Evolutionary conservation across 2,113 vertebrate genomes (phyloP).

Genomic region (Esox niger): DNA sequence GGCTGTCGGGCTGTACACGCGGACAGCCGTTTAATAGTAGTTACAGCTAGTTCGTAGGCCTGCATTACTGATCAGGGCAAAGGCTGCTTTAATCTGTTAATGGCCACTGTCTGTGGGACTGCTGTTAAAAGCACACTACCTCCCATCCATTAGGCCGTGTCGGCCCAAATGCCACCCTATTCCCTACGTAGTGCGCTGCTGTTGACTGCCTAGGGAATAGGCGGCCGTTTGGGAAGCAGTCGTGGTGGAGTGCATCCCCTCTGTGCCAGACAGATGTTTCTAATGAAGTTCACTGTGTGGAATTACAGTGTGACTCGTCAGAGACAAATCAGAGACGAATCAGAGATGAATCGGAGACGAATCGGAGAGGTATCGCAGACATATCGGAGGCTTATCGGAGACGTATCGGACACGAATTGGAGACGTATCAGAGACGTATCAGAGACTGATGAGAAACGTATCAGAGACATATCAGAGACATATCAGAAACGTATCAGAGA

Average conservation of each 20-base stretch:
- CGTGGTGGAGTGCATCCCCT: constrained; percentile 53
- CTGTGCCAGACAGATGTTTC: constrained; percentile 37
- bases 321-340: no score
- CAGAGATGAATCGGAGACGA: no score
- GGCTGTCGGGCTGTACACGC: not conserved
- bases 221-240: constrained; percentile 41
- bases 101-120: constrained; percentile 37
- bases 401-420: no score
- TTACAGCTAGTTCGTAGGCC: constrained; percentile 45
- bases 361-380: no score
- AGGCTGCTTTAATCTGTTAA: constrained; percentile 53
- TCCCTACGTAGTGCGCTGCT: no score
- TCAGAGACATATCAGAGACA: no score
- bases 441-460: no score
- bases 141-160: constrained; percentile 58
- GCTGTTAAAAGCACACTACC: constrained; percentile 34
- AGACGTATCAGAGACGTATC: no score
- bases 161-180: constrained; percentile 40
- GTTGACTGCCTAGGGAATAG: no score
- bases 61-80: constrained; percentile 49
- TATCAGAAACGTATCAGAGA: no score
- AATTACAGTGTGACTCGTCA: not conserved
- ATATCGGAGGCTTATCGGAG: no score
- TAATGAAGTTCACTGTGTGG: constrained; percentile 39
- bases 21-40: constrained; percentile 46